phyloP scores from a whole-genome alignment of 2,888 invertebrate genomes.

The Biston stratarius region DNA sequence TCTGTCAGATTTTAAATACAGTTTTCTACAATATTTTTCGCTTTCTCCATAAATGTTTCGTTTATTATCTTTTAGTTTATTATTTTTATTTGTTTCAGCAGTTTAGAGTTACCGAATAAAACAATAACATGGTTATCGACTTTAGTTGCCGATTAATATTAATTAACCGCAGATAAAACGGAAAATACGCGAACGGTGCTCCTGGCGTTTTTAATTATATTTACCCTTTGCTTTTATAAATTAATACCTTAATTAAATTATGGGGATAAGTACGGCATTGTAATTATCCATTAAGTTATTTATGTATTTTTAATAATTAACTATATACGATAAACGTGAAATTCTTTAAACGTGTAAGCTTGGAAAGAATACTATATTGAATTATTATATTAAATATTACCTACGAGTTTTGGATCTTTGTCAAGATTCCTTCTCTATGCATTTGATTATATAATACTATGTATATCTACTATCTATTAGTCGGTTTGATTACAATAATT shows the following conservation, averaged over 20 bases:
- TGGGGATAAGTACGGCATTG: slow-evolving; percentile 41
- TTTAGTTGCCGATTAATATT: slow-evolving; percentile 58
- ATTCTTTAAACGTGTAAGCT: slow-evolving; percentile 9
- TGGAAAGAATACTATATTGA: neutral
- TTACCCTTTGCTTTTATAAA: slow-evolving; percentile 55
- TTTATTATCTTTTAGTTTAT: too few species aligned
- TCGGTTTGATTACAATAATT: too few species aligned
- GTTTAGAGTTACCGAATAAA: slow-evolving; percentile 9
- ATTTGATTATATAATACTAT: too few species aligned
- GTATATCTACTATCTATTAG: too few species aligned
- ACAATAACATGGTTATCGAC: slow-evolving; percentile 48
- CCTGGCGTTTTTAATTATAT: slow-evolving; percentile 66
- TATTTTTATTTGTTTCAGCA: too few species aligned
- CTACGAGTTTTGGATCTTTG: too few species aligned
- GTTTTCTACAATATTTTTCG: too few species aligned
- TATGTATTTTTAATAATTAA: slow-evolving; percentile 33
- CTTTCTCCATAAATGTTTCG: neutral
- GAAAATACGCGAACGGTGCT: slow-evolving; percentile 43
- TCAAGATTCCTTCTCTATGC: too few species aligned
- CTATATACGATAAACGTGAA: neutral
- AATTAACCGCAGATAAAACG: slow-evolving; percentile 48
- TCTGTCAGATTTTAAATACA: too few species aligned
- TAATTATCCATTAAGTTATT: slow-evolving; percentile 29
- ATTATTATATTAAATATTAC: neutral
- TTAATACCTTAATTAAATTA: slow-evolving; percentile 63